Base-by-base conservation (phyloP, 2,888 invertebrate species). In the Icerya purchasi region DNA sequence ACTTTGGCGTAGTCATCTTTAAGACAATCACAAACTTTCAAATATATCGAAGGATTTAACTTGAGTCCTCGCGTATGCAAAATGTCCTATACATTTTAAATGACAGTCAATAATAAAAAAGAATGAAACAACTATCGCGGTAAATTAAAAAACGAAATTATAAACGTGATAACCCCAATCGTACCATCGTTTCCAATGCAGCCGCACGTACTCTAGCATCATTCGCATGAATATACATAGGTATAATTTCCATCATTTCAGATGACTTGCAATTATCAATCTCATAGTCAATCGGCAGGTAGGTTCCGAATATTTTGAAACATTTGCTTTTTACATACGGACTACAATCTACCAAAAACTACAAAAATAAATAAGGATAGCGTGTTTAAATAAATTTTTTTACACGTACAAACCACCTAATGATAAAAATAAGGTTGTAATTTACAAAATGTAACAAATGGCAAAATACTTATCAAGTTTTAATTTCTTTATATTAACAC, bases 1-100 rank as follows among this genome's bases (percentile, higher is more conserved):
- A 94, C 94, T 68, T 88, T 87, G 73, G 94, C 93, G 72, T 91
- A 92, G 71, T 94, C 93, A 72, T 96, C 96, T 22, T 82, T 80
- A 54, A 94, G 76, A 1, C 88, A 86, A 22, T 78, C 75, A 68
- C 84, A 85, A 20, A 82, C 81, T 68, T 80, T 78, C 21, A 76
- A 72, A 65, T 84, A 85, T 23, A 86, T 80, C 22, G 72, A 68
- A 22, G 72, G 81, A 58, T 84, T 83, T n/a, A 94, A 72, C 58
- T 79, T 78, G 63, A 88, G 81, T 1, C 89, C 88, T 62, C 92
- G 77, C 64, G 85, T 82, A 67, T 92, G 86, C 10, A 93, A 75
- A 21, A 81, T 67, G 22, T 76, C 65, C 76, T 76, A 50, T 14
- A n/a, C n/a, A n/a, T n/a, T n/a, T n/a, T n/a, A n/a, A n/a, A n/a